Evolutionary conservation across 2,797 vertebrate species (phyloP).

Genomic region (Cebuella pygmaea): DNA sequence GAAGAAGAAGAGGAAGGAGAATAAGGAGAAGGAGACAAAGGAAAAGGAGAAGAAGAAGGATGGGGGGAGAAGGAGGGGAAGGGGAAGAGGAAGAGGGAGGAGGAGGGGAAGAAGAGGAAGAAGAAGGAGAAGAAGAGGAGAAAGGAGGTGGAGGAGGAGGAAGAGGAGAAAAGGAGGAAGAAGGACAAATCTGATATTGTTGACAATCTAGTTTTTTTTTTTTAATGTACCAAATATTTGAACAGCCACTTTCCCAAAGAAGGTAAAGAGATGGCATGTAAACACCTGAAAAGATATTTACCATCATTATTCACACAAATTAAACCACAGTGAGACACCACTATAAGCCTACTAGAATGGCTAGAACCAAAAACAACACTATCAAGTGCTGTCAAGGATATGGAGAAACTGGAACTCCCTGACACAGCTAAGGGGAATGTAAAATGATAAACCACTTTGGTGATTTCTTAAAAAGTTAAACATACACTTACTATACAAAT

Average conservation of each 20-base stretch:
- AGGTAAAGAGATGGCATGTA: not conserved
- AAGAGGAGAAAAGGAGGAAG: too few relatives aligned
- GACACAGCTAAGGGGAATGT: not conserved
- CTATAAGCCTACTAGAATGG: not conserved
- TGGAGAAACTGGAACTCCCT: not conserved
- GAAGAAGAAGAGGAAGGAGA: too few relatives aligned
- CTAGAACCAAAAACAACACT: not conserved
- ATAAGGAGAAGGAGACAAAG: too few relatives aligned
- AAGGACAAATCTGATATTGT: not conserved
- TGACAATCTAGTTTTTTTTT: not conserved
- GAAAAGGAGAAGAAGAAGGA: accelerated
- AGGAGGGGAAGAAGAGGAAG: too few relatives aligned
- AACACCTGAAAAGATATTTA: not conserved
- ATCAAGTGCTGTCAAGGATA: not conserved
- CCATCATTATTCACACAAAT: not conserved
- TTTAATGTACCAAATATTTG: not conserved
- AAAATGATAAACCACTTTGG: not conserved
- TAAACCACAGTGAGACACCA: not conserved
- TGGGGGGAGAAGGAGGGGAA: too few relatives aligned
- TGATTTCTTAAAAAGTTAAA: not conserved
- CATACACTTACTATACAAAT: not conserved
- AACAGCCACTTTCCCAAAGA: not conserved
- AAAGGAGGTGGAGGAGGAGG: too few relatives aligned
- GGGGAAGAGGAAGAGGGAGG: too few relatives aligned
- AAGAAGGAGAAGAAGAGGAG: too few relatives aligned